phyloP scores from a whole-genome alignment of 2,888 invertebrate genomes.

The Lordiphosa andalusiaca region DNA sequence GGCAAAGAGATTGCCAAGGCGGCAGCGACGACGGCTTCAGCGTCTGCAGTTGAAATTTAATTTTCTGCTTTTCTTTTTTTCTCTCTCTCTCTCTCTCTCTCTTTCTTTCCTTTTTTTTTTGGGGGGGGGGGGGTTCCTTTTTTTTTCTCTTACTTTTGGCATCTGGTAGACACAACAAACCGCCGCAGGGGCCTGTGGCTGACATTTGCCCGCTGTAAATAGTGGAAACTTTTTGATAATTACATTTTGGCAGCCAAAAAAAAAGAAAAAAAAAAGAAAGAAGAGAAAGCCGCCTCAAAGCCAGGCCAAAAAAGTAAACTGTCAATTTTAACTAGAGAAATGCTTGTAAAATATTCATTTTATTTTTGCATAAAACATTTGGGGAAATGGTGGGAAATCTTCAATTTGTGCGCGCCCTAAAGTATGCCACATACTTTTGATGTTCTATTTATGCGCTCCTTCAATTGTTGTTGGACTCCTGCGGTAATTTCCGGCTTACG shows the following conservation, averaged over 20 bases:
- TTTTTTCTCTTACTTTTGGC: conserved; percentile 9
- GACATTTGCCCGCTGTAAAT: conserved; percentile 45
- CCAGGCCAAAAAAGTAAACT: conserved; percentile 15
- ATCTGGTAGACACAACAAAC: conserved; percentile 62
- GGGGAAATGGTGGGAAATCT: conserved; percentile 21
- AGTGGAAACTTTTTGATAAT: conserved; percentile 70
- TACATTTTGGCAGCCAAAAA: conserved; percentile 59
- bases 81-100: conserved; percentile 14
- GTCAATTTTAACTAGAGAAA: conserved; percentile 35
- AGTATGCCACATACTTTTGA: conserved; percentile 40
- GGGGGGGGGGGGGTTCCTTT: too few relatives aligned
- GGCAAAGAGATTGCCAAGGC: conserved; percentile 33
- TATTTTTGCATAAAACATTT: conserved; percentile 28
- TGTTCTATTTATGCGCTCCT: conserved; percentile 30
- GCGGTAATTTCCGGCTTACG: conserved; percentile 67
- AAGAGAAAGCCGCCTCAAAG: conserved; percentile 9
- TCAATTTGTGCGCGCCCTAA: conserved; percentile 47
- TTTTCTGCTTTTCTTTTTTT: conserved; percentile 63
- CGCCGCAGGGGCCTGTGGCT: conserved; percentile 56
- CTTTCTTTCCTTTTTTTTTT: neutral
- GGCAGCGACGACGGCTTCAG: conserved; percentile 22
- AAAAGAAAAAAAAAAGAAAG: too few relatives aligned
- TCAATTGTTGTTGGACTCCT: conserved; percentile 51
- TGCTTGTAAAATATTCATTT: conserved; percentile 23
- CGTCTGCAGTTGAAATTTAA: conserved; percentile 71